These are phyloP conservation scores for Cavia porcellus DNA, from an alignment of 2,113 vertebrate species.

Conservation along the genomic window DNA sequence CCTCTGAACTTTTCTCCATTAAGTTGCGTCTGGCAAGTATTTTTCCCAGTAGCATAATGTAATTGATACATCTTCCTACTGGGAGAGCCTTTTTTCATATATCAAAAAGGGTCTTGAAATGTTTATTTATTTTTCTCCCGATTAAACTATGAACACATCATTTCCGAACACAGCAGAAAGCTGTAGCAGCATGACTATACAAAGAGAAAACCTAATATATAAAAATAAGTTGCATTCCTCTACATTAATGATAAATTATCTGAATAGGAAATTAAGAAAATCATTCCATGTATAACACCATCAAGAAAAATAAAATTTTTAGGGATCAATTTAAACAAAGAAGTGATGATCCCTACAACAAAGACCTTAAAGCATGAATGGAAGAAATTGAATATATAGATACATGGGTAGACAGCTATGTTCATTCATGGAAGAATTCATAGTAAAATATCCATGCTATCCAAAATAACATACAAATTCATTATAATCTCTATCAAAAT, in stretches of 20 bases:
- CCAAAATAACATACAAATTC: neutral
- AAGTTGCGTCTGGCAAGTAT: neutral
- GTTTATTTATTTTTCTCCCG: neutral
- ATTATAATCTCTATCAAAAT: neutral
- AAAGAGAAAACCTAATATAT: neutral
- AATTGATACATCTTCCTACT: neutral
- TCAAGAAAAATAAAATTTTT: neutral
- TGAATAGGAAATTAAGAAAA: conserved; percentile 17
- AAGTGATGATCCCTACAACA: neutral
- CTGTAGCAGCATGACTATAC: neutral
- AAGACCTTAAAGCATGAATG: neutral
- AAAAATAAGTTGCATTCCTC: neutral
- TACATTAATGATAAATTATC: neutral
- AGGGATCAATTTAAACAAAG: neutral
- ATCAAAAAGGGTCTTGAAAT: neutral
- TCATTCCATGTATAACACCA: neutral
- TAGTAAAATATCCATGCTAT: neutral
- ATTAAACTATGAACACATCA: neutral
- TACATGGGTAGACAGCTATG: neutral
- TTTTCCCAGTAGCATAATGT: neutral
- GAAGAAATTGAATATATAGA: neutral
- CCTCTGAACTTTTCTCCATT: neutral
- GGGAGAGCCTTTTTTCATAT: neutral
- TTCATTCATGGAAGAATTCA: neutral
- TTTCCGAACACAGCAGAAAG: neutral